Evolutionary conservation across 2,113 vertebrate genomes (phyloP).

Genomic region (Cichladusa arquata): DNA sequence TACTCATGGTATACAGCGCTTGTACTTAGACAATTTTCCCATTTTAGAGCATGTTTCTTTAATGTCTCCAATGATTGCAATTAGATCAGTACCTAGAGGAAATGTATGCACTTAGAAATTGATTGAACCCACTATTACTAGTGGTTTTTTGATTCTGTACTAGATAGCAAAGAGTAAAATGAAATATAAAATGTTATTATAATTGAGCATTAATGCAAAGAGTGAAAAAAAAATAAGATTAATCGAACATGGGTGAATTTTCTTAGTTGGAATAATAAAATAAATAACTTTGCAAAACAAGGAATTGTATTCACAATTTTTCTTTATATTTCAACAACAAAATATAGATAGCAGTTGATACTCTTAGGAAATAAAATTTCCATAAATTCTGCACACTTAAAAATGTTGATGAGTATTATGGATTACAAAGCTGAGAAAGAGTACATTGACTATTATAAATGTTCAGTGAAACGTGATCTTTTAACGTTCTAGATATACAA

Average conservation of each 20-base stretch:
- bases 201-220: constrained; percentile 56
- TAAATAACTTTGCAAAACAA: constrained; percentile 13
- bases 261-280: constrained; percentile 7
- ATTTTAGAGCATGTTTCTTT: constrained; percentile 56
- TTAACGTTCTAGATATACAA: neutral
- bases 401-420: neutral
- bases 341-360: neutral
- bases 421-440: neutral
- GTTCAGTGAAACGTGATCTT: neutral
- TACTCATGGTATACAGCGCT: constrained; percentile 49
- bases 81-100: constrained; percentile 69
- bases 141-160: constrained; percentile 44
- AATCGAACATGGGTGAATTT: constrained; percentile 8
- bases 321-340: neutral
- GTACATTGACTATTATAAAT: neutral
- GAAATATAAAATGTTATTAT: constrained; percentile 43
- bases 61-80: constrained; percentile 69
- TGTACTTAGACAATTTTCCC: constrained; percentile 21
- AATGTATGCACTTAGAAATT: constrained; percentile 62
- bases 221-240: constrained; percentile 10
- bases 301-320: neutral
- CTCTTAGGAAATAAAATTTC: neutral
- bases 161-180: constrained; percentile 35
- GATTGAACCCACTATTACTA: constrained; percentile 66
- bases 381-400: neutral